These are phyloP conservation scores for Aethina tumida DNA, from an alignment of 1,140 invertebrate genomes.

Conservation along the genomic window DNA sequence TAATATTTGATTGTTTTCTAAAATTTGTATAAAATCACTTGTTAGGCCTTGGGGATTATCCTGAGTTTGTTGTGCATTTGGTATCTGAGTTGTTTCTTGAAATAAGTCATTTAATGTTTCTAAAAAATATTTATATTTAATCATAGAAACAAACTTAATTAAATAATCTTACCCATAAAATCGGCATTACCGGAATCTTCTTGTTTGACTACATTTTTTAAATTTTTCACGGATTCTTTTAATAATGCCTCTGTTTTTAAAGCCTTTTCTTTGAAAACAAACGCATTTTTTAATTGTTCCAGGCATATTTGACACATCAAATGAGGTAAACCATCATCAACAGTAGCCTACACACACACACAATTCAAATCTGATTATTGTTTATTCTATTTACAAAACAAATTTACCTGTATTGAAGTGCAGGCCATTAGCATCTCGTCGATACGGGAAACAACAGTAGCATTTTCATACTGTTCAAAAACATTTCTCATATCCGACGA, in stretches of 20 bases:
- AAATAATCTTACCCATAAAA: slow-evolving; percentile 18
- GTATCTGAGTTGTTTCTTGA: slow-evolving; percentile 9
- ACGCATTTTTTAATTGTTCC: slow-evolving; percentile 26
- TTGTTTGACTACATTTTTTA: slow-evolving; percentile 28
- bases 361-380: slow-evolving; percentile 12
- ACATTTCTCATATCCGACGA: slow-evolving; percentile 22
- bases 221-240: slow-evolving; percentile 24
- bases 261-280: slow-evolving; percentile 28
- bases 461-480: slow-evolving; percentile 23
- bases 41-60: neutral
- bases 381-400: slow-evolving; percentile 7
- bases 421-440: slow-evolving; percentile 38
- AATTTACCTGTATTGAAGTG: slow-evolving; percentile 31
- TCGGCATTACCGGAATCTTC: slow-evolving; percentile 24
- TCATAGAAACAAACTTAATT: no score
- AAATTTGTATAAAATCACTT: slow-evolving; percentile 19
- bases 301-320: slow-evolving; percentile 29
- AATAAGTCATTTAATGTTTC: slow-evolving; percentile 17
- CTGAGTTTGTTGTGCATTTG: slow-evolving; percentile 10
- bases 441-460: slow-evolving; percentile 24
- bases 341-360: slow-evolving; percentile 24
- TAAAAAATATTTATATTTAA: slow-evolving; percentile 11
- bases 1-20: slow-evolving; percentile 30
- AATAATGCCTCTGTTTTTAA: slow-evolving; percentile 28
- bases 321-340: slow-evolving; percentile 27